Base-by-base conservation (phyloP, 2,113 vertebrate genomes). In the Malaclemys terrapin region DNA sequence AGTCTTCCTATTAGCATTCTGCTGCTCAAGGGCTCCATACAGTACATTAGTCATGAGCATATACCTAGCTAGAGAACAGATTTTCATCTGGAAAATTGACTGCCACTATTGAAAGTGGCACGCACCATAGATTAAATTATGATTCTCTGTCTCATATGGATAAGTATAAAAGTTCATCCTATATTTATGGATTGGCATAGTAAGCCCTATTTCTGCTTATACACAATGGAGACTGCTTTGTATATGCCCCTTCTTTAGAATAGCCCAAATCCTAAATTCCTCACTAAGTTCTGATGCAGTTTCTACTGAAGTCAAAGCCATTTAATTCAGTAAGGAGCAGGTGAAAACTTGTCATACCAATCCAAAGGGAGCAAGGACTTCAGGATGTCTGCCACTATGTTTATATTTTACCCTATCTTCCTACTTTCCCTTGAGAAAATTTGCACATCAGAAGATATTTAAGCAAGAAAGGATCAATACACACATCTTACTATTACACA, bases 401-500 rank as follows among this genome's bases (percentile, higher is more conserved):
- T 10, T 3, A 35, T 85, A 35, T 38, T n/a, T 69, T 20, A 59
- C 3, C 5, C 7, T 2, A 13, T 7, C 53, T 83, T 54, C 84
- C 84, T 45, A 24, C 24, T 42, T 4, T 50, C 45, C 82, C 84
- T 42, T 22, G 10, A 82, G 80, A 49, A 80, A 80, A 76, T 29
- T 1, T 69, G 8, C 35, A 35, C 20, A 75, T 16, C 52, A 31
- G 59, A 47, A 49, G 2, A 38, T 49, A 92, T 47, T 25, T 2
- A 45, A 79, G 78, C 42, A 83, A 85, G 54, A 59, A 27, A 1
- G 62, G 35, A 52, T 76, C 82, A 85, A 83, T 83, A 94, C 82
- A 80, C 8, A 27, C 83, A 49, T 88, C 95, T 96, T 89, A 95
- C 87, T 75, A 17, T 82, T 90, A 3, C 76, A 92, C 62, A 84